Conservation (phyloP, 2,797 vertebrate genomes). For the Smutsia gigantea region DNA sequence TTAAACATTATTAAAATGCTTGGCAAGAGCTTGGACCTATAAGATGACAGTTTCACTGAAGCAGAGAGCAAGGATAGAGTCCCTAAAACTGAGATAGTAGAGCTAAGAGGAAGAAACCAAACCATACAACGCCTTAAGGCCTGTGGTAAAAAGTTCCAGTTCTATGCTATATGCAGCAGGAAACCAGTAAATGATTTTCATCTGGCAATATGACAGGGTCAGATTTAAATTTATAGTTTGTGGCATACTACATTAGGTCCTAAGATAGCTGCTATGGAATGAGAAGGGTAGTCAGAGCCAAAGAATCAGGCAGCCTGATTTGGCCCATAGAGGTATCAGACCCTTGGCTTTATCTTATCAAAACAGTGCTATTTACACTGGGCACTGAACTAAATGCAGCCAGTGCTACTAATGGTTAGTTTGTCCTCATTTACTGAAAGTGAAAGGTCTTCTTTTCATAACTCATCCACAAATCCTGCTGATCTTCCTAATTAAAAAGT, state of each 20-base stretch:
- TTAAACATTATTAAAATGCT: neutral
- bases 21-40: neutral
- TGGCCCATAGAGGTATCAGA: neutral
- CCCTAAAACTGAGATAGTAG: neutral
- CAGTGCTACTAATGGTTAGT: neutral
- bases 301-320: neutral
- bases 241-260: neutral
- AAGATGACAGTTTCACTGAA: neutral
- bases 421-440: slow-evolving; percentile 60
- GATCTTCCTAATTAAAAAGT: slow-evolving; percentile 60
- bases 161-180: neutral
- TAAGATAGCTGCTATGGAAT: neutral
- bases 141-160: neutral
- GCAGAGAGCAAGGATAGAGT: neutral
- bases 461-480: slow-evolving; percentile 55
- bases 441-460: slow-evolving; percentile 33
- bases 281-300: neutral
- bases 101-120: neutral
- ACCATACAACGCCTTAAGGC: neutral
- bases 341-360: neutral
- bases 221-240: neutral
- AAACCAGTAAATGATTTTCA: neutral
- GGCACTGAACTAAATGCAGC: neutral
- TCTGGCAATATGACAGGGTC: neutral
- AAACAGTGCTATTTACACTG: neutral